These are phyloP conservation scores for Drosophila nr. medialis DNA, from an alignment of 2,888 invertebrate genomes.

Conservation along the genomic window DNA sequence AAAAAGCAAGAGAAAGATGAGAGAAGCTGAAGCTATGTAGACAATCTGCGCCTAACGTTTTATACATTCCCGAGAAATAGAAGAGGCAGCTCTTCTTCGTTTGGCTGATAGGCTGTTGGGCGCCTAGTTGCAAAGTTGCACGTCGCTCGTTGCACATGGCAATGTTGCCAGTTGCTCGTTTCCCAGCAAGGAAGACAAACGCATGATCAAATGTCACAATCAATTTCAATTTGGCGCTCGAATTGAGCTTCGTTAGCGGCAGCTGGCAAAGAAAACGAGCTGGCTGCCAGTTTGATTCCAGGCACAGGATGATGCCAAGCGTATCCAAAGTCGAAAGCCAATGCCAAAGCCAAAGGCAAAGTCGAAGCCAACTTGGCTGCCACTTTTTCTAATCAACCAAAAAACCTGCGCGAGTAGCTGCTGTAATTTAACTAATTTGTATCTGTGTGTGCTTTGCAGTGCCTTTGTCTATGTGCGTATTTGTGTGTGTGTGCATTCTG, in stretches of 20 bases:
- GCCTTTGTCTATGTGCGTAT: conserved; percentile 19
- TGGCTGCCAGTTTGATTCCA: conserved; percentile 38
- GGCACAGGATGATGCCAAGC: conserved; percentile 46
- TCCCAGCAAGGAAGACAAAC: conserved; percentile 48
- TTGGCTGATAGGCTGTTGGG: conserved; percentile 9
- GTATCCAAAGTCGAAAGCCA: conserved; percentile 26
- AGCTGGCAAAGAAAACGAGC: conserved; percentile 53
- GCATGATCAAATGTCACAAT: conserved; percentile 81
- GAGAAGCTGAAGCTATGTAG: conserved; percentile 19
- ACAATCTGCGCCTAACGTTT: conserved; percentile 53
- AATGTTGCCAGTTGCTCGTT: conserved; percentile 1
- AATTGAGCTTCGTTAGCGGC: conserved; percentile 78
- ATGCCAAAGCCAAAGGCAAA: conserved; percentile 23
- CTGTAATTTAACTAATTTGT: conserved; percentile 76
- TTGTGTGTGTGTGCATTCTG: conserved; percentile 25
- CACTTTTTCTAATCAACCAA: conserved; percentile 74
- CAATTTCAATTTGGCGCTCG: conserved; percentile 80
- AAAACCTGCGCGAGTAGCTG: conserved; percentile 53
- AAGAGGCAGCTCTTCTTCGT: conserved; percentile 14
- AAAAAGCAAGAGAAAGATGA: neutral
- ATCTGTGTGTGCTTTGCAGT: conserved; percentile 36
- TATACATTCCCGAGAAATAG: conserved; percentile 50
- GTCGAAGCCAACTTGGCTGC: conserved; percentile 42
- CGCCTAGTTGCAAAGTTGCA: conserved; percentile 2
- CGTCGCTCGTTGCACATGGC: conserved; percentile 5